A percentile compares a stretch with the other conserved stretches of the same genome.
phyloP scores from a whole-genome alignment of 2,113 vertebrate species.

The Arothron firmamentum region DNA sequence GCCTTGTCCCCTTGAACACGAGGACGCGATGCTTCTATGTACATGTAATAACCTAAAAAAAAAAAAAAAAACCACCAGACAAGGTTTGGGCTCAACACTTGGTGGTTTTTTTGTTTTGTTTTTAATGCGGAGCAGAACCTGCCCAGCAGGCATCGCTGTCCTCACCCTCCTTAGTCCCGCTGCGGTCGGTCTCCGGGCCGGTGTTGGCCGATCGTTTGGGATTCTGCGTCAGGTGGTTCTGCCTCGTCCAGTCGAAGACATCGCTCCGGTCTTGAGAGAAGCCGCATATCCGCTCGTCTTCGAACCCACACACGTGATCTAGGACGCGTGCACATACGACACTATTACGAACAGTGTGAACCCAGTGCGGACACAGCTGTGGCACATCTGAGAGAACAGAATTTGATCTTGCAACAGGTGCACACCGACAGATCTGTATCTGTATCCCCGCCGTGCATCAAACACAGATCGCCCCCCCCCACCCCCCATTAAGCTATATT shows the following conservation, averaged over 20 bases:
- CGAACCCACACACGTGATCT: slow-evolving; percentile 93
- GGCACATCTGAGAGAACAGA: too few species aligned
- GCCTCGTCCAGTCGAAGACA: slow-evolving; percentile 94
- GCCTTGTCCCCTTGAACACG: slow-evolving; percentile 87
- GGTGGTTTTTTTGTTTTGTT: background rate
- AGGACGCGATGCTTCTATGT: slow-evolving; percentile 90
- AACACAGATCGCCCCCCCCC: too few species aligned
- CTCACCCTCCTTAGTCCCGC: slow-evolving; percentile 88
- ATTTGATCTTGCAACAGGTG: too few species aligned
- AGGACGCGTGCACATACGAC: slow-evolving; percentile 4
- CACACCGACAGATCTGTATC: too few species aligned
- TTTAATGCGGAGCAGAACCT: background rate
- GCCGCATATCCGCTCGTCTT: slow-evolving; percentile 91
- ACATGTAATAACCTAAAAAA: slow-evolving; percentile 95
- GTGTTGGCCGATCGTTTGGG: slow-evolving; percentile 92
- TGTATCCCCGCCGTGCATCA: too few species aligned
- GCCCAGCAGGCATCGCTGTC: background rate
- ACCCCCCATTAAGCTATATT: too few species aligned
- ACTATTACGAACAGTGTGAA: background rate
- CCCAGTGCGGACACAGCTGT: too few species aligned
- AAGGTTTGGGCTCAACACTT: background rate
- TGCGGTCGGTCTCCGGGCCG: slow-evolving; percentile 88
- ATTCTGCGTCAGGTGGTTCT: slow-evolving; percentile 90
- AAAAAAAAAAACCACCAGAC: slow-evolving; percentile 3
- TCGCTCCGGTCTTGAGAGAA: slow-evolving; percentile 91